A percentile compares a stretch with the other conserved stretches of the same genome.
Evolutionary conservation across 2,113 vertebrate genomes (phyloP).

Genomic region (Ptyas mucosa): DNA sequence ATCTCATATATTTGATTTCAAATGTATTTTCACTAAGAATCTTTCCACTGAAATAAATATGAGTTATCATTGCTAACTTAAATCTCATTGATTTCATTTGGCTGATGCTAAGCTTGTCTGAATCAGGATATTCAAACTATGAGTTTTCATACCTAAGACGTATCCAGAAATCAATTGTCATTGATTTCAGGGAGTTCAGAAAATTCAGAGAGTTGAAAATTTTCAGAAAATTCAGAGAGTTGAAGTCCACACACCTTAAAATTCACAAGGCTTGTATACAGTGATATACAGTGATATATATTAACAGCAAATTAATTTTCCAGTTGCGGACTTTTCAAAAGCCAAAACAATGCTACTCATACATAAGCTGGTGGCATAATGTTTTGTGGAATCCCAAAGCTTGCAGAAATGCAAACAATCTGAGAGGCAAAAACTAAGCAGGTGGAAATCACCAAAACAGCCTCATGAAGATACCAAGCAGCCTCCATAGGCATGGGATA

Average conservation of each 20-base stretch:
- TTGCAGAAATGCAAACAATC: neutral
- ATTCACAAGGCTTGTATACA: neutral
- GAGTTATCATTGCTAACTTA: neutral
- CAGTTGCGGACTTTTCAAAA: neutral
- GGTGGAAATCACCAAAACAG: neutral
- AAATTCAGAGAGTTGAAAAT: neutral
- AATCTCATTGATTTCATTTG: neutral
- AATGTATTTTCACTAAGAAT: neutral
- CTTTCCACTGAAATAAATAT: neutral
- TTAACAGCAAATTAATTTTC: neutral
- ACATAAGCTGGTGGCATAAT: neutral
- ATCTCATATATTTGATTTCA: neutral
- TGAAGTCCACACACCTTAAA: neutral
- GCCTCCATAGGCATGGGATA: neutral
- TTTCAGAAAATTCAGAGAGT: neutral
- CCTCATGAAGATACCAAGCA: neutral
- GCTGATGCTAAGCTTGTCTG: neutral
- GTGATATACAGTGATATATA: neutral
- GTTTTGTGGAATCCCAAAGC: neutral
- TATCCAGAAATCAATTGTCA: neutral
- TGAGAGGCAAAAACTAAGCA: neutral
- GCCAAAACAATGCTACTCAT: neutral
- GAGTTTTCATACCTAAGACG: neutral
- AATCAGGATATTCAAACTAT: neutral
- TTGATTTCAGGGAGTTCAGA: no score